phyloP scores from a whole-genome alignment of 2,113 vertebrate species.

The Fregetta grallaria region DNA sequence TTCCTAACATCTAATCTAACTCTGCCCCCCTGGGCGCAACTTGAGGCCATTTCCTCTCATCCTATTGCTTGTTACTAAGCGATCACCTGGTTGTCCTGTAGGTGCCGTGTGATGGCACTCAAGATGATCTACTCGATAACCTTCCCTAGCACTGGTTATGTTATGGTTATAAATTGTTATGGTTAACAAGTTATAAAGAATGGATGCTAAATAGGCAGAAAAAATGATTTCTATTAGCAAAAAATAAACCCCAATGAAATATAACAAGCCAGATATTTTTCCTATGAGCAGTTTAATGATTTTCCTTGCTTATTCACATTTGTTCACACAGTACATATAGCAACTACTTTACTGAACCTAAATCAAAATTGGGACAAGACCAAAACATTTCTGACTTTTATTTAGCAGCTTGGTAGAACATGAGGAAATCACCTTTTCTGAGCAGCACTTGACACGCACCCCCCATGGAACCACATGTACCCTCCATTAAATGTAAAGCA shows the following conservation, averaged over 20 bases:
- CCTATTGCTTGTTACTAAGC: background rate
- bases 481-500: background rate
- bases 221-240: background rate
- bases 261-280: background rate
- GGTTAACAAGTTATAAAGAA: background rate
- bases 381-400: background rate
- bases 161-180: background rate
- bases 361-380: background rate
- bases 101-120: fast-evolving
- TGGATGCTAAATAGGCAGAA: background rate
- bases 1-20: background rate
- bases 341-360: background rate
- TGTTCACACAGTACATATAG: background rate
- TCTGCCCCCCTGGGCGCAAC: no score
- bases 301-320: background rate
- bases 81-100: background rate
- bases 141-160: background rate
- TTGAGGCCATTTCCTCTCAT: background rate
- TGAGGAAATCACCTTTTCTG: background rate
- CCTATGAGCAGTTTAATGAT: background rate
- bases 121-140: background rate
- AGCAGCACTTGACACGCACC: background rate
- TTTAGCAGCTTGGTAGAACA: background rate
- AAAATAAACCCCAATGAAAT: background rate
- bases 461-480: background rate